Percentiles rank a stretch among this genome's conserved stretches.
These are phyloP conservation scores for Axinella damicornis DNA, from an alignment of 37 sponge, comb jelly and placozoan species.

Conservation along the genomic window DNA sequence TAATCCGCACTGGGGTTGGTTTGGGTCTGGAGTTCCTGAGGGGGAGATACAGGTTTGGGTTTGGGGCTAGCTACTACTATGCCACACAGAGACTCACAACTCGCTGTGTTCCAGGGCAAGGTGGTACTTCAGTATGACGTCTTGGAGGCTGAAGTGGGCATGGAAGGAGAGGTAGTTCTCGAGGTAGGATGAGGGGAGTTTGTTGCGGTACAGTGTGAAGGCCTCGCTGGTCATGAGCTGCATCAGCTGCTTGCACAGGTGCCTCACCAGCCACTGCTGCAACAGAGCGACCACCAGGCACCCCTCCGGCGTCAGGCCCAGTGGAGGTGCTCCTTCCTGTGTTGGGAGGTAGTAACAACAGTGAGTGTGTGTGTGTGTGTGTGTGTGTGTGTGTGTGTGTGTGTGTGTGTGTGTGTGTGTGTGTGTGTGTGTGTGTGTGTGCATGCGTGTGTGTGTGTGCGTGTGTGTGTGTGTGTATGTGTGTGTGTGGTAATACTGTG, in stretches of 20 bases:
- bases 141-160: conserved; percentile 84
- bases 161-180: conserved; percentile 81
- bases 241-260: conserved; percentile 67
- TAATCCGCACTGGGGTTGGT: no score
- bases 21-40: no score
- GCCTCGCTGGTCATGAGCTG: conserved; percentile 85
- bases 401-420: no score
- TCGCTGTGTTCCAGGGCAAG: conserved; percentile 7
- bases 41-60: no score
- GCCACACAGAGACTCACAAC: no score
- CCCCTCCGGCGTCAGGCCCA: conserved; percentile 46
- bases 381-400: no score
- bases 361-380: no score
- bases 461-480: no score
- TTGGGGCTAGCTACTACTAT: no score
- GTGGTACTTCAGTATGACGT: conserved; percentile 48
- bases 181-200: conserved; percentile 67
- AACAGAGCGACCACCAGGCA: conserved; percentile 57
- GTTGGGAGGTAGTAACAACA: not conserved
- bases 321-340: conserved; percentile 1
- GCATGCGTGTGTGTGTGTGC: no score
- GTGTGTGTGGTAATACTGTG: no score
- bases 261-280: conserved; percentile 70
- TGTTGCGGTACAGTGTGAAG: conserved; percentile 51
- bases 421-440: no score